Base-by-base conservation (phyloP, 2,888 invertebrate species). In the Protonemura montana region DNA sequence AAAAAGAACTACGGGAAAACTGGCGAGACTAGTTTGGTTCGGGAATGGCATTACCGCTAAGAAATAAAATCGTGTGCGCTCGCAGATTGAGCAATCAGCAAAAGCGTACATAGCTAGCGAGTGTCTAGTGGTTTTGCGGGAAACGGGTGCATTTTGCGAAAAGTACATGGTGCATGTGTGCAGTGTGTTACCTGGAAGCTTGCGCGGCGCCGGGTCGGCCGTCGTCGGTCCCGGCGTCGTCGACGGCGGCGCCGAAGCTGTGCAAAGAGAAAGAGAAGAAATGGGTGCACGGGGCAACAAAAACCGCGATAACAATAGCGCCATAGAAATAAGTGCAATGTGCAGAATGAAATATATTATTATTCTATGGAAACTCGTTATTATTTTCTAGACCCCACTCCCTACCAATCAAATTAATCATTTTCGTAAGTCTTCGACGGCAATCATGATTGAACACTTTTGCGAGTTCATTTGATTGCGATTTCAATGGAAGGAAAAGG, bases 191-290 rank as follows among this genome's bases (percentile, higher is more conserved):
- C 89, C 88, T 87, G 89, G 89, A 76, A 89, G 89, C 87, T 88
- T 88, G 81, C 88, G 88, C 13, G 91, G 92, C 87, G 92, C 91
- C 87, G 93, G 92, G 89, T 93, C 94, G 86, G 94, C 94, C 87
- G 96, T 96, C 87, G 95, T 94, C 82, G 96, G 95, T 90, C 94
- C 94, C 87, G 96, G 95, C 88, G 95, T 94, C 85, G 97, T 96
- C 87, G 96, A 96, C 85, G 97, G 96, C 86, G 96, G 96, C 89
- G 95, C 94, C 59, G 97, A 96, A 89, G 95, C 97, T 97, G 92
- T 78, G 86, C 81, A 84, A 81, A 87, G 87, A 87, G 87, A 86
- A 59, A 86, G 78, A 84, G 78, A 85, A 82, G 41, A 86, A 86
- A 41, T 28, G 41, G 82, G 59, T 85, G 84, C 21, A 85, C 78